These are phyloP conservation scores for Ceratina japonica DNA, from an alignment of 1,140 invertebrate species.

Conservation along the genomic window DNA sequence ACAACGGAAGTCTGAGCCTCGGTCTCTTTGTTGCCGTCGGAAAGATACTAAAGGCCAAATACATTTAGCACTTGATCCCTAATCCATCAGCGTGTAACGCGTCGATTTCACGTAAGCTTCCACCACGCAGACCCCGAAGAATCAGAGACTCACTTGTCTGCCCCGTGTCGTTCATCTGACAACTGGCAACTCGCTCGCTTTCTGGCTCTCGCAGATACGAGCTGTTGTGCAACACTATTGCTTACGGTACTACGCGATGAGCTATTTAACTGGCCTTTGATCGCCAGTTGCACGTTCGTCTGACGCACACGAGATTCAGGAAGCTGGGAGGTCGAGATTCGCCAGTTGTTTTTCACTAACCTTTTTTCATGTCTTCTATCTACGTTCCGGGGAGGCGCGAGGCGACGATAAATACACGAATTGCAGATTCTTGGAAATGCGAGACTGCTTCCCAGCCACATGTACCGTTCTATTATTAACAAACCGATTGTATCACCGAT, in stretches of 20 bases:
- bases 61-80: too few relatives aligned
- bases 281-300: constrained; percentile 47
- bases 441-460: background rate
- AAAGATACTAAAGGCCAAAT: too few relatives aligned
- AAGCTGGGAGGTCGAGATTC: constrained; percentile 13
- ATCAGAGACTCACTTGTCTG: too few relatives aligned
- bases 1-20: too few relatives aligned
- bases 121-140: too few relatives aligned
- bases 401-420: background rate
- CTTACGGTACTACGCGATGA: background rate
- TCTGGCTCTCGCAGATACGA: constrained; percentile 61
- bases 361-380: too few relatives aligned
- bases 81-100: too few relatives aligned
- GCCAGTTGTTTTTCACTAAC: background rate
- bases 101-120: too few relatives aligned
- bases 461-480: constrained; percentile 27
- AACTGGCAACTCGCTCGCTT: constrained; percentile 64
- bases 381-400: background rate
- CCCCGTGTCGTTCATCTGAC: constrained; percentile 54
- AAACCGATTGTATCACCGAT: constrained; percentile 5
- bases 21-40: too few relatives aligned
- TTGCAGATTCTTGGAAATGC: background rate
- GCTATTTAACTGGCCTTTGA: constrained; percentile 68
- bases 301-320: constrained; percentile 21
- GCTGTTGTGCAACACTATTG: constrained; percentile 73